phyloP scores from a whole-genome alignment of 2,797 vertebrate genomes.

The Huso huso region DNA sequence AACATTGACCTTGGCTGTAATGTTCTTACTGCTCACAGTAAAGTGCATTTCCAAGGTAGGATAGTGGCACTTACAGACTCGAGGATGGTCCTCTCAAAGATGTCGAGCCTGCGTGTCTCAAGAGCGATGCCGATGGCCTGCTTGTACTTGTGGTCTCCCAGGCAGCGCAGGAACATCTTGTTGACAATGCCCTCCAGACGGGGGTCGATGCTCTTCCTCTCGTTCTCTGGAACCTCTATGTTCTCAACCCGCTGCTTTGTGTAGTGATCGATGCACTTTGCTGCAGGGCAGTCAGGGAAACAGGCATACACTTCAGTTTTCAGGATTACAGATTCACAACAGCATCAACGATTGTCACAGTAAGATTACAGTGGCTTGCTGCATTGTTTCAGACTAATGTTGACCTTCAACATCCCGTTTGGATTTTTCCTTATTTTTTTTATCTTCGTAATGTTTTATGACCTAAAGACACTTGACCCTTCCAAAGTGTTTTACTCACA shows the following conservation, averaged over 20 bases:
- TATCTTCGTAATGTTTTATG: too few species aligned
- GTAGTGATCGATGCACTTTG: constrained; percentile 97
- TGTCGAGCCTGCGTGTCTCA: constrained; percentile 86
- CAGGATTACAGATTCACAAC: too few species aligned
- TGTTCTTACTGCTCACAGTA: too few species aligned
- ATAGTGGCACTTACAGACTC: constrained; percentile 71
- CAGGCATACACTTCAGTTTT: too few species aligned
- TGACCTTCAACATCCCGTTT: too few species aligned
- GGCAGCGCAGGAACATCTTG: constrained; percentile 95
- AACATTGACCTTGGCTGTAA: too few species aligned
- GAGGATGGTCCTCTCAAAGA: constrained; percentile 94
- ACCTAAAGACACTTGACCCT: too few species aligned
- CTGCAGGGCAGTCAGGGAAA: constrained; percentile 40
- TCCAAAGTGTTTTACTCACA: constrained; percentile 54
- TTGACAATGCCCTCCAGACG: constrained; percentile 95
- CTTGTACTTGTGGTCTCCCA: constrained; percentile 97
- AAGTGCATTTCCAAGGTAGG: too few species aligned
- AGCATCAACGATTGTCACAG: too few species aligned
- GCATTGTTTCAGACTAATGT: too few species aligned
- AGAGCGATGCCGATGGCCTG: constrained; percentile 94
- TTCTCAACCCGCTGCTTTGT: constrained; percentile 96
- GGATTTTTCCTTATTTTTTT: too few species aligned
- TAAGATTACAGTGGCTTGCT: too few species aligned
- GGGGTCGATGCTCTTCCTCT: constrained; percentile 85
- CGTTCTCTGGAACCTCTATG: constrained; percentile 84